Evolutionary conservation across 2,113 vertebrate genomes (phyloP).

Genomic region (Carassius gibelio): DNA sequence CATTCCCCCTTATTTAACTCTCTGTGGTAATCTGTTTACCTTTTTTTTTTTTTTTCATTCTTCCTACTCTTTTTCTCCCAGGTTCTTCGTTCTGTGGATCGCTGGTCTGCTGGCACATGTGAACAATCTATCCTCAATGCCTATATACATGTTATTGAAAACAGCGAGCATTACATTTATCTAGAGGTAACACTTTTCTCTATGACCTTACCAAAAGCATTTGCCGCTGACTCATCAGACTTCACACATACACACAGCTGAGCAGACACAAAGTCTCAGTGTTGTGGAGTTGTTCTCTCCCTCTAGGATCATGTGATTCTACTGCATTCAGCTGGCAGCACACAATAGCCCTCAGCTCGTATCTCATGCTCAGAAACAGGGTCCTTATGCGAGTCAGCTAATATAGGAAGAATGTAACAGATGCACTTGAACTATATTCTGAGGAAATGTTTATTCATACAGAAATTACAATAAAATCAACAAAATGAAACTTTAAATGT

Average conservation of each 20-base stretch:
- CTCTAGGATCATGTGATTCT: constrained; percentile 44
- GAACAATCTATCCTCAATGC: constrained; percentile 86
- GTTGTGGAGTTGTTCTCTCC: constrained; percentile 29
- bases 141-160: constrained; percentile 82
- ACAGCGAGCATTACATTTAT: constrained; percentile 86
- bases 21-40: not conserved
- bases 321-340: constrained; percentile 43
- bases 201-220: not conserved
- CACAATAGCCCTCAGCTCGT: constrained; percentile 29
- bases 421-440: not conserved
- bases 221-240: not conserved
- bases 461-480: not conserved
- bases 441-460: not conserved
- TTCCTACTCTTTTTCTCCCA: constrained; percentile 46
- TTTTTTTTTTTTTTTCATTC: not conserved
- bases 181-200: constrained; percentile 79
- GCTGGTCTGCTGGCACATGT: constrained; percentile 84
- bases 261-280: constrained; percentile 23
- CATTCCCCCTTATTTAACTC: not conserved
- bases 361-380: not conserved
- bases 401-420: not conserved
- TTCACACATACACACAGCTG: not conserved
- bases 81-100: constrained; percentile 86
- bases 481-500: not conserved
- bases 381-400: constrained; percentile 11